Conservation (phyloP, 2,113 vertebrate genomes). For the Platycercus adscitus region DNA sequence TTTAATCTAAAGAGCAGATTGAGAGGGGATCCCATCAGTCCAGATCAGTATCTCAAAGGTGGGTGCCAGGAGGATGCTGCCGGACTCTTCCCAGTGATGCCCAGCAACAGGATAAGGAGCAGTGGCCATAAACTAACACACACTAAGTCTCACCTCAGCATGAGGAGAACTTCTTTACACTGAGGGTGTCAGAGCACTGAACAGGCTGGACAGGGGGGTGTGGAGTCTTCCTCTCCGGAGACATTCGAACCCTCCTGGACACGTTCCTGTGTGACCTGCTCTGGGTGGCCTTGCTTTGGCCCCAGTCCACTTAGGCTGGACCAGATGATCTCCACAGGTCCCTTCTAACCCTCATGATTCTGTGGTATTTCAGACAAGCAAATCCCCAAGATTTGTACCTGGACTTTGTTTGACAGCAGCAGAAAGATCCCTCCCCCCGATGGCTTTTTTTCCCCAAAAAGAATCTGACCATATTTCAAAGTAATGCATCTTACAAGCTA, state of each 20-base stretch:
- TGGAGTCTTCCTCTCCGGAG: background rate
- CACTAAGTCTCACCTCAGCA: background rate
- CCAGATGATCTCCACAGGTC: background rate
- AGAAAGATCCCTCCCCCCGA: background rate
- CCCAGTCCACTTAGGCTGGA: background rate
- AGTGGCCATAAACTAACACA: background rate
- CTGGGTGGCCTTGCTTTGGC: background rate
- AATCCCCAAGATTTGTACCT: background rate
- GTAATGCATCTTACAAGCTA: background rate
- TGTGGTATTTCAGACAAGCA: background rate
- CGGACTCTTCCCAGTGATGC: background rate
- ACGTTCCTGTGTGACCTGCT: background rate
- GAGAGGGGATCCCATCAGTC: background rate
- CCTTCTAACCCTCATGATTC: background rate
- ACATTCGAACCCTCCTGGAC: rapidly evolving
- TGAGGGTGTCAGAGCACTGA: background rate
- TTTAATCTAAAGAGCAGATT: background rate
- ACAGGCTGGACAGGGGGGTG: background rate
- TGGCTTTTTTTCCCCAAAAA: background rate
- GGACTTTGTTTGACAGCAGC: background rate
- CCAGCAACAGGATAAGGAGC: rapidly evolving
- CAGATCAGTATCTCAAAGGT: background rate
- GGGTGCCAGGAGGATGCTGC: background rate
- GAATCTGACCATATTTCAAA: background rate
- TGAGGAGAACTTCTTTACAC: background rate